Evolutionary conservation across 2,113 vertebrate species (phyloP), one percentile per base, ranked within the genome.

Genomic region (Epinephelus fuscoguttatus): DNA sequence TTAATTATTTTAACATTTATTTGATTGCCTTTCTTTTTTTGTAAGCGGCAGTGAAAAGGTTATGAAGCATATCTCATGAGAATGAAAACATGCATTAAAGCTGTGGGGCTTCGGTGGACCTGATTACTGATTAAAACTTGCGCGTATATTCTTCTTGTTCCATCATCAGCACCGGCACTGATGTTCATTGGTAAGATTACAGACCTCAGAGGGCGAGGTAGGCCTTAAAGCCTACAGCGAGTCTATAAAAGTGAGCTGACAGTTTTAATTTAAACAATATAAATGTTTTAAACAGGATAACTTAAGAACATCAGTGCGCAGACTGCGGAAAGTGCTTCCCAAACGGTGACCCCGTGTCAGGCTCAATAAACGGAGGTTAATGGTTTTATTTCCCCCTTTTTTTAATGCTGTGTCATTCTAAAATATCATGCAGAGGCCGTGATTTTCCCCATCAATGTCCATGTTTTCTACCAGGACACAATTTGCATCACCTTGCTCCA

Each of bases 401-500:
- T 67, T 45, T 30, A 6, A 37, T 2, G 19, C 30, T n/a, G 18
- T 55, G 27, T 8, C 0, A 4, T 27, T 27, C 53, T 45, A 1
- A 6, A 8, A 45, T 37, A 73, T 67, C 6, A 33, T 19, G 7
- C 3, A 42, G 4, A 25, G 45, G 45, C 8, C 53, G 7, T 52
- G 4, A 12, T 52, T 59, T 30, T 45, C 13, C 2, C 2, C 23
- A n/a, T 45, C 42, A 33, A 13, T 27, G 30, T 40, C 21, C 2
- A 3, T 15, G 49, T 5, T 30, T 61, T 33, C 23, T 40, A 21
- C 33, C 33, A 33, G 30, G n/a, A 37, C 6, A 3, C 68, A 59
- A 3, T 6, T 19, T 25, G 59, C 33, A 55, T 76, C 88, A 80
- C n/a, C 56, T 78, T 49, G 37, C 21, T 75, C 73, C 60, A 25